A percentile compares a stretch with the other conserved stretches of the same genome.
These are phyloP conservation scores for Eulemur mongoz DNA, from an alignment of 2,797 vertebrate species.

Conservation along the genomic window DNA sequence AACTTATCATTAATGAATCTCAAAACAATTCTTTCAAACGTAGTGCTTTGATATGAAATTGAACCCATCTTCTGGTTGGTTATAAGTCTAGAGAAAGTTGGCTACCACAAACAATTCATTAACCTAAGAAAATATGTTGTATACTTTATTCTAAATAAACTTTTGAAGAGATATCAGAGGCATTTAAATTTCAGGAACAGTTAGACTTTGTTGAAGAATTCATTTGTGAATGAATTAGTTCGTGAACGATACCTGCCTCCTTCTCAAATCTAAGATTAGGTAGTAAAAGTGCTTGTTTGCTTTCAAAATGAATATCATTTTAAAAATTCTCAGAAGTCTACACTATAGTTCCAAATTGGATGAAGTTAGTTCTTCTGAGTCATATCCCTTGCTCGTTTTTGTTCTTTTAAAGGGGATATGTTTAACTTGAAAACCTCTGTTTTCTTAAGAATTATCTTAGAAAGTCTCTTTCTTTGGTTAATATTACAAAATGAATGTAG, in stretches of 20 bases:
- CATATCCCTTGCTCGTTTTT: background rate
- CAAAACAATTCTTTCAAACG: background rate
- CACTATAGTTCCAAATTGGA: background rate
- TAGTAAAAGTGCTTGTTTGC: background rate
- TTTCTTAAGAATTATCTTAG: background rate
- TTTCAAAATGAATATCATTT: conserved; percentile 29
- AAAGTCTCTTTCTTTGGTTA: background rate
- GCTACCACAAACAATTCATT: background rate
- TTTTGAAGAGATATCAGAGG: conserved; percentile 11
- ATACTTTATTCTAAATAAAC: conserved; percentile 3
- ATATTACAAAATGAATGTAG: background rate
- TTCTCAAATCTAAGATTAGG: background rate
- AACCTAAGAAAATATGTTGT: background rate
- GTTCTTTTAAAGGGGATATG: background rate
- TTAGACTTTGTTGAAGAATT: background rate
- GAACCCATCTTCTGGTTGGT: background rate
- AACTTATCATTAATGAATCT: background rate
- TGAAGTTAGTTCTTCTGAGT: background rate
- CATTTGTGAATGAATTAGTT: background rate
- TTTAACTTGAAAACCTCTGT: background rate
- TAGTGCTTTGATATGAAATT: background rate
- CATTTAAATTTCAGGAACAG: conserved; percentile 13
- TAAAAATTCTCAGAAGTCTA: background rate
- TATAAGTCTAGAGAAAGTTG: background rate
- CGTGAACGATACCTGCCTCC: background rate